These are phyloP conservation scores for Actinostola sp. DNA, from an alignment of 92 coral and sea anemone genomes.

Conservation along the genomic window DNA sequence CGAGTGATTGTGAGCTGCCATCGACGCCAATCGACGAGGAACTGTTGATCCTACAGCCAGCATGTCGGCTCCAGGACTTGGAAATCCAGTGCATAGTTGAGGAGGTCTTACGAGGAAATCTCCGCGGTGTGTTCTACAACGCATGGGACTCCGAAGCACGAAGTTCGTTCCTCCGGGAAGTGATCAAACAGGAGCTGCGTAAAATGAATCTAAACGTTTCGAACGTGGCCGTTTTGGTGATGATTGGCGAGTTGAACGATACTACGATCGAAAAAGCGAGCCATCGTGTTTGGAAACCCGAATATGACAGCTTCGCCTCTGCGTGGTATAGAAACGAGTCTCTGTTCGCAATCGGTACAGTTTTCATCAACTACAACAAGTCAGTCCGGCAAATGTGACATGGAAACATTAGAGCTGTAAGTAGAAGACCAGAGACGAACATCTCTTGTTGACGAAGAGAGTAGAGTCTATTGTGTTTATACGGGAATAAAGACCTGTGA, in stretches of 20 bases:
- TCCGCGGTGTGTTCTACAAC: slow-evolving; percentile 58
- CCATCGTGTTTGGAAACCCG: slow-evolving; percentile 85
- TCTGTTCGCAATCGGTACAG: slow-evolving; percentile 84
- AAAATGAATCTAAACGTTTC: slow-evolving; percentile 37
- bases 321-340: slow-evolving; percentile 86
- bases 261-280: slow-evolving; percentile 83
- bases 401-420: too few relatives aligned
- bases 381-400: slow-evolving; percentile 8
- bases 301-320: slow-evolving; percentile 83
- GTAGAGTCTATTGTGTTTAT: too few relatives aligned
- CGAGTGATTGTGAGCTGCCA: neutral
- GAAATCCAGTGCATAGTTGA: slow-evolving; percentile 77
- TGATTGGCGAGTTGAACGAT: slow-evolving; percentile 75
- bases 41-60: slow-evolving; percentile 79
- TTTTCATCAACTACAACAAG: slow-evolving; percentile 63
- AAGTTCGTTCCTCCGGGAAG: slow-evolving; percentile 69
- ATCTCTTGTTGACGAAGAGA: neutral
- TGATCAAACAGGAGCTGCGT: slow-evolving; percentile 65
- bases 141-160: slow-evolving; percentile 81
- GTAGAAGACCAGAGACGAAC: too few relatives aligned
- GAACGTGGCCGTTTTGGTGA: slow-evolving; percentile 66
- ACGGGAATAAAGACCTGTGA: too few relatives aligned
- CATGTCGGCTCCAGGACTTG: slow-evolving; percentile 84
- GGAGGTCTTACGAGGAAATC: slow-evolving; percentile 68
- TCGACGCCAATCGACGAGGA: slow-evolving; percentile 17